Evolutionary conservation across 2,113 vertebrate genomes (phyloP).

Genomic region (Mesitornis unicolor): DNA sequence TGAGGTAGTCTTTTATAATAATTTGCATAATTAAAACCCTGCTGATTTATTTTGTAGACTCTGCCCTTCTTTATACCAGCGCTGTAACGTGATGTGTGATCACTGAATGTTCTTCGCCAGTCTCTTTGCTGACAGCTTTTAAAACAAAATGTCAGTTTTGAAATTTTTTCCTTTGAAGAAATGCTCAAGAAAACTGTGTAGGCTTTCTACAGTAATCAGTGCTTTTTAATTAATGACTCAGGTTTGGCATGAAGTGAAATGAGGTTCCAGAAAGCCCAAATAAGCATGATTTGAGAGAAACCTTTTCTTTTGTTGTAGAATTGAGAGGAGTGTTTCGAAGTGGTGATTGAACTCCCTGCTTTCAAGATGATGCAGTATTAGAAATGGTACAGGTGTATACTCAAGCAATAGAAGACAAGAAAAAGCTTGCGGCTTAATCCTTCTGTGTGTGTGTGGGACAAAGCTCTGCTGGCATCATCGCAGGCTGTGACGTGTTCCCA

Average conservation of each 20-base stretch:
- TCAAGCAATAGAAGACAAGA: not conserved
- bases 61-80: not conserved
- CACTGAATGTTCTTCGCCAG: not conserved
- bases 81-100: rapidly evolving
- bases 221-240: not conserved
- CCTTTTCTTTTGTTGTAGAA: not conserved
- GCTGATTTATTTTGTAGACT: not conserved
- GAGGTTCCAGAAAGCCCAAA: not conserved
- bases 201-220: not conserved
- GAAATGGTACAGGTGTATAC: rapidly evolving
- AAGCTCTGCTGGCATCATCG: not conserved
- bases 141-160: not conserved
- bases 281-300: not conserved
- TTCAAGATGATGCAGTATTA: rapidly evolving
- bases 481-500: not conserved
- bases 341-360: not conserved
- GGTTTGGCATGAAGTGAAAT: not conserved
- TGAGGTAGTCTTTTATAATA: not conserved
- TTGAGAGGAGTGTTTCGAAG: not conserved
- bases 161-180: not conserved
- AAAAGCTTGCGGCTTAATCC: not conserved
- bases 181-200: not conserved
- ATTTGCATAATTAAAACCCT: not conserved
- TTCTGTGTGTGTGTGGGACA: not conserved
- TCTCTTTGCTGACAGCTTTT: not conserved